phyloP scores from a whole-genome alignment of 53 echinoderm and acorn worm species.

The Echinometra lucunter region DNA sequence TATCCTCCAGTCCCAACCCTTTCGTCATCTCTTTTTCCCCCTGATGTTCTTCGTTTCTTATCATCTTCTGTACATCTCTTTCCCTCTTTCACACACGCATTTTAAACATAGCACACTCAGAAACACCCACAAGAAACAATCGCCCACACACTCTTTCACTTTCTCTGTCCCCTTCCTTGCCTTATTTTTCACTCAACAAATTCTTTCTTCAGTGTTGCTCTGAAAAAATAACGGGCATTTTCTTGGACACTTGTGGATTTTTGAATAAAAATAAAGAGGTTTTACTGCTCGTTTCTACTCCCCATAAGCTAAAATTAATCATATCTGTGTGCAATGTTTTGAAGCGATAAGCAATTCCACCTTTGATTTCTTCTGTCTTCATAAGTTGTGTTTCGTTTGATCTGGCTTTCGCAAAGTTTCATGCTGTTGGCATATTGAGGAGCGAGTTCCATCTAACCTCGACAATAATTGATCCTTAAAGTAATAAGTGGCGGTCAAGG shows the following conservation, averaged over 20 bases:
- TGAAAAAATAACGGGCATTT: not conserved
- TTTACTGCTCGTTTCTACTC: not conserved
- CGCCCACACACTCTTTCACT: too few species aligned
- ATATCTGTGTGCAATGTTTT: not conserved
- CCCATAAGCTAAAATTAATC: not conserved
- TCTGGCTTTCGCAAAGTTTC: not conserved
- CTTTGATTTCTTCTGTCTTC: not conserved
- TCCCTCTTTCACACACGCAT: too few species aligned
- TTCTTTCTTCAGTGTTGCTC: not conserved
- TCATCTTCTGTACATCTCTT: too few species aligned
- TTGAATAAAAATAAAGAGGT: not conserved
- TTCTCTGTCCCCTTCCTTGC: not conserved
- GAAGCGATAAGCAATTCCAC: not conserved
- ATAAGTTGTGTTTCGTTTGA: not conserved
- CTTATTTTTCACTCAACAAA: not conserved
- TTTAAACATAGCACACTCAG: too few species aligned
- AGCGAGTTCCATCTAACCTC: not conserved
- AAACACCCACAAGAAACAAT: too few species aligned
- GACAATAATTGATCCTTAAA: not conserved
- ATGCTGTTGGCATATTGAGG: not conserved
- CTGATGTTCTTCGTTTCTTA: too few species aligned
- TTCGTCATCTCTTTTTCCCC: too few species aligned
- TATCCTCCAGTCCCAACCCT: too few species aligned
- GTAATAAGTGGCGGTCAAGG: not conserved
- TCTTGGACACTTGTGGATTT: not conserved